phyloP scores from a whole-genome alignment of 2,797 vertebrate genomes.

The Xenentodon cancila region DNA sequence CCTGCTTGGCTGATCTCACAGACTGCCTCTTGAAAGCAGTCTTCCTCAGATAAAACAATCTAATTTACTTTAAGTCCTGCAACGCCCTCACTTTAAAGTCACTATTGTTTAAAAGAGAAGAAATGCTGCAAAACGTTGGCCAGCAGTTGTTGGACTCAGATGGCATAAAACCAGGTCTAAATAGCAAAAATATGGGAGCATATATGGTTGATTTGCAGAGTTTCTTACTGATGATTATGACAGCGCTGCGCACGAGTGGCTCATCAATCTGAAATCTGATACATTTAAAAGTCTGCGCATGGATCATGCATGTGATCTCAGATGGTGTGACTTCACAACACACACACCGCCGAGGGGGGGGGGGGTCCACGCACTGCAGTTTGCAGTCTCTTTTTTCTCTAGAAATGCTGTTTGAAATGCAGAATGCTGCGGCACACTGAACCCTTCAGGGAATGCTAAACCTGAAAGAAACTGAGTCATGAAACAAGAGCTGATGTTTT shows the following conservation, averaged over 20 bases:
- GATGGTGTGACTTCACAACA: constrained; percentile 32
- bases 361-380: constrained; percentile 39
- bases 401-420: constrained; percentile 54
- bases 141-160: not conserved
- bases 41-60: too few relatives aligned
- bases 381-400: constrained; percentile 15
- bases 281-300: constrained; percentile 34
- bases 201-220: not conserved
- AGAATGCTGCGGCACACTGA: constrained; percentile 54
- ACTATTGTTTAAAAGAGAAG: not conserved
- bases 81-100: not conserved
- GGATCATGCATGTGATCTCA: constrained; percentile 14
- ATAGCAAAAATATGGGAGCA: not conserved
- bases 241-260: constrained; percentile 23
- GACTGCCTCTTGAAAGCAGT: too few relatives aligned
- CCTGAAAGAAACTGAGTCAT: constrained; percentile 61
- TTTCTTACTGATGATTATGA: constrained; percentile 12
- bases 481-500: constrained; percentile 46
- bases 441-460: constrained; percentile 46
- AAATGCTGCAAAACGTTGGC: not conserved
- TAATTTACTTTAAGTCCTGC: too few relatives aligned
- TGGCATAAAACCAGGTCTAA: not conserved
- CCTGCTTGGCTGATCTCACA: too few relatives aligned
- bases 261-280: constrained; percentile 40
- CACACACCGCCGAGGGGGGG: not conserved